Percentiles rank a stretch among this genome's conserved stretches.
Evolutionary conservation across 2,797 vertebrate species (phyloP).

Genomic region (Aselliscus stoliczkanus): DNA sequence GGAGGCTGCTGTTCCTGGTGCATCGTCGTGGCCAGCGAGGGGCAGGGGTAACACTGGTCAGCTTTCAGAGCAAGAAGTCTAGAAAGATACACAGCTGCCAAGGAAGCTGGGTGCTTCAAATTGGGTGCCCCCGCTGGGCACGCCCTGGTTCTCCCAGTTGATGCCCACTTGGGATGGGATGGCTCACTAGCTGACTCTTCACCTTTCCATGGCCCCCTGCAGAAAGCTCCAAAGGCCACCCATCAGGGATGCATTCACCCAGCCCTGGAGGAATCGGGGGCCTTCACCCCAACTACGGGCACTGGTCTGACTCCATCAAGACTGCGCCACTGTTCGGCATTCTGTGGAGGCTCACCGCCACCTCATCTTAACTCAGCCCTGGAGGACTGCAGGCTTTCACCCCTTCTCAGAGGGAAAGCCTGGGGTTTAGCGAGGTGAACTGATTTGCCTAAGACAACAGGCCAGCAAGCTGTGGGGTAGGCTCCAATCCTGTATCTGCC

Average conservation of each 20-base stretch:
- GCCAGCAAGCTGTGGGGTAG: background rate
- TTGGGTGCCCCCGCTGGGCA: background rate
- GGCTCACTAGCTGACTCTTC: background rate
- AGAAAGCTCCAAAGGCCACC: background rate
- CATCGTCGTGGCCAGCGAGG: too few species aligned
- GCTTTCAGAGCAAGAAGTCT: too few species aligned
- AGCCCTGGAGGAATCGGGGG: background rate
- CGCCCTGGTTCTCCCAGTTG: background rate
- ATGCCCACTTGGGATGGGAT: background rate
- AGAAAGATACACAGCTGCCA: background rate
- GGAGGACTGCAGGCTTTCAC: background rate
- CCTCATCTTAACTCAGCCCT: background rate
- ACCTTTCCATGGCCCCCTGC: background rate
- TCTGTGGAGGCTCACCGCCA: accelerated
- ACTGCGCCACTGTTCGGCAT: accelerated
- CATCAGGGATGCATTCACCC: accelerated
- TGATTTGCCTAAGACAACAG: background rate
- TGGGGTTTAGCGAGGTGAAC: background rate
- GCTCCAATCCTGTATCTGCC: background rate
- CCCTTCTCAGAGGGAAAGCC: background rate
- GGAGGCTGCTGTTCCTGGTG: too few species aligned
- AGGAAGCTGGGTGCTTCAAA: background rate
- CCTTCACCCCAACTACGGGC: background rate
- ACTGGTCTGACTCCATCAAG: background rate
- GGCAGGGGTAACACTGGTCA: too few species aligned